Percentiles rank a stretch among this genome's conserved stretches.
Conservation (phyloP, 2,888 invertebrate species). For the Camponotus fellah region DNA sequence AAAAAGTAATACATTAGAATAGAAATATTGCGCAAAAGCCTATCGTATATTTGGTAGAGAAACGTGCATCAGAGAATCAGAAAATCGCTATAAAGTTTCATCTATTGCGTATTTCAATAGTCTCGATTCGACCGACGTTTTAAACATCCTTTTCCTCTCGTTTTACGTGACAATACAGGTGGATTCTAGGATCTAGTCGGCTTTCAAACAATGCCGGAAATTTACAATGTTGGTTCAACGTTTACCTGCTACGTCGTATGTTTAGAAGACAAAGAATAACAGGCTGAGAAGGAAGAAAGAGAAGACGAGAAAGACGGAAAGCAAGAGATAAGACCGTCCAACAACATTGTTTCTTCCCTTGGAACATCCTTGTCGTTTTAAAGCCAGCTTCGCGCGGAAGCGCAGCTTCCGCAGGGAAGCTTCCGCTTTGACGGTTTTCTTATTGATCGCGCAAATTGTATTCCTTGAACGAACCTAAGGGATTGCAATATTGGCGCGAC, state of each 20-base stretch:
- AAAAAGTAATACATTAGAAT: not conserved
- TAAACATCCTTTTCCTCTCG: constrained; percentile 47
- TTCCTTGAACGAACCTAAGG: constrained; percentile 37
- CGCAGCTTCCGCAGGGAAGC: not conserved
- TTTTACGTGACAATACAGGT: constrained; percentile 47
- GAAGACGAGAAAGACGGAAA: constrained; percentile 38
- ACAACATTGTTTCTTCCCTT: constrained; percentile 54
- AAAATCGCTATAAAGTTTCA: constrained; percentile 18
- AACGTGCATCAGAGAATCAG: not conserved
- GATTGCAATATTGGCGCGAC: constrained; percentile 56
- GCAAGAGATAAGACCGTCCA: constrained; percentile 49
- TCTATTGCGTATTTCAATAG: constrained; percentile 37
- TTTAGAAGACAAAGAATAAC: constrained; percentile 53
- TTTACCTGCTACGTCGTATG: constrained; percentile 53
- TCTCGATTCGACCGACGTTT: constrained; percentile 27
- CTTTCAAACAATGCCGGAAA: constrained; percentile 46
- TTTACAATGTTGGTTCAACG: constrained; percentile 56
- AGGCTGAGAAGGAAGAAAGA: constrained; percentile 34
- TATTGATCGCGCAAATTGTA: constrained; percentile 53
- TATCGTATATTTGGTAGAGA: constrained; percentile 17
- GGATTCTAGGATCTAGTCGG: constrained; percentile 49
- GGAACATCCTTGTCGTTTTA: constrained; percentile 54
- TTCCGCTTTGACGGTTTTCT: constrained; percentile 54
- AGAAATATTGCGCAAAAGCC: not conserved
- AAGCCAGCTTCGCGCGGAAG: constrained; percentile 42